A percentile compares a stretch with the other conserved stretches of the same genome.
phyloP scores from a whole-genome alignment of 2,797 vertebrate species.

The Agapornis canus region DNA sequence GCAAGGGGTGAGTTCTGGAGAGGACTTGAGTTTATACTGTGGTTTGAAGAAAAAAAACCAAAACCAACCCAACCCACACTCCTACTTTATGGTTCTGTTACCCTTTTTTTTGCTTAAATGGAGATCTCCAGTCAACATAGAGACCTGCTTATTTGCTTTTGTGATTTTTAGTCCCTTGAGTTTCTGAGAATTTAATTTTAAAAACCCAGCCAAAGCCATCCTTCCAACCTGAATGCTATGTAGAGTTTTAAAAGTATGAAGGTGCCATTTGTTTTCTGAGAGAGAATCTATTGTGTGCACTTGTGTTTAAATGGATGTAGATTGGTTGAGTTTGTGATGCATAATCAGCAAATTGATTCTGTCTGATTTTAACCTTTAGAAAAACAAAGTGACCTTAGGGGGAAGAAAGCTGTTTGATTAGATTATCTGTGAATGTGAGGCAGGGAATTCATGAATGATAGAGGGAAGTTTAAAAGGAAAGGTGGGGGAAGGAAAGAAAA shows the following conservation, averaged over 20 bases:
- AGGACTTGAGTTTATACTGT: not conserved
- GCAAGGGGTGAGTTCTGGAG: not conserved
- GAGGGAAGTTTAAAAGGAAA: slow-evolving; percentile 1
- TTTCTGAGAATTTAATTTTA: not conserved
- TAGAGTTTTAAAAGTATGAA: not conserved
- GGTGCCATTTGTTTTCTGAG: not conserved
- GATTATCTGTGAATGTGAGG: not conserved
- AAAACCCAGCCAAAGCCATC: not conserved
- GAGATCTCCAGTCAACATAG: not conserved
- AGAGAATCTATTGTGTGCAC: not conserved
- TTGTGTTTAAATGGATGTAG: not conserved
- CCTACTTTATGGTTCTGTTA: not conserved
- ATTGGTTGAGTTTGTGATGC: not conserved
- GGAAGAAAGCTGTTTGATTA: not conserved
- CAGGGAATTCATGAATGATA: not conserved
- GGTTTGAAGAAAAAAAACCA: not conserved
- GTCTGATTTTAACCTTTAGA: slow-evolving; percentile 4
- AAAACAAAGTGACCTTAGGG: not conserved
- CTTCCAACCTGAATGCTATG: not conserved
- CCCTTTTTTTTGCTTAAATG: not conserved
- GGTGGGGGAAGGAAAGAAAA: not conserved
- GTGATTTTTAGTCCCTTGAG: not conserved
- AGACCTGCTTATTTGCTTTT: not conserved
- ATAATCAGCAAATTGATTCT: not conserved
- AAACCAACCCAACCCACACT: not conserved